Evolutionary conservation across 2,888 invertebrate genomes (phyloP).

Genomic region (Teleiodes luculella): DNA sequence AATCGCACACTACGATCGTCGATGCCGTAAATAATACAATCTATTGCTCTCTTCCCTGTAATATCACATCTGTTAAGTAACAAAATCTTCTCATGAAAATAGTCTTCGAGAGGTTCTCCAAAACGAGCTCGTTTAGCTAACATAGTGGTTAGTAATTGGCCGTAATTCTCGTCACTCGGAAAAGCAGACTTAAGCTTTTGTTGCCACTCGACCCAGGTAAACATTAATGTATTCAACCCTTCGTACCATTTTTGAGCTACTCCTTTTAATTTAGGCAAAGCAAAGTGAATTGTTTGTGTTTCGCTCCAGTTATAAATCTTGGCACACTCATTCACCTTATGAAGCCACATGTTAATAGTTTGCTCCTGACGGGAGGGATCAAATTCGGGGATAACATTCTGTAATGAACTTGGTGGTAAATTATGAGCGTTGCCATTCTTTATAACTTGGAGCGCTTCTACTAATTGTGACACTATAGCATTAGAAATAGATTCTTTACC

Average conservation of each 20-base stretch:
- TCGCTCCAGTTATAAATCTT: constrained; percentile 11
- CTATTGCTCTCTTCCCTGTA: constrained; percentile 6
- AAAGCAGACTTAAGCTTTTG: constrained; percentile 10
- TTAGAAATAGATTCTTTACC: too few species aligned
- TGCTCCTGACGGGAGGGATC: constrained; percentile 1
- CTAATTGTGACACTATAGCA: too few species aligned
- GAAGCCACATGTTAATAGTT: constrained; percentile 2
- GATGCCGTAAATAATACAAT: constrained; percentile 4
- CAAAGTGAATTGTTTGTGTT: constrained; percentile 11
- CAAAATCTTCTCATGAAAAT: constrained; percentile 11
- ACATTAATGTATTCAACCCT: constrained; percentile 1
- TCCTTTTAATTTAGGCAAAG: constrained; percentile 11
- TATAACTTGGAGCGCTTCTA: too few species aligned
- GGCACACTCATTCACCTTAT: constrained; percentile 11
- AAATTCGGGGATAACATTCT: constrained; percentile 2
- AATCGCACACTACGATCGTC: constrained; percentile 1
- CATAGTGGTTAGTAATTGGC: constrained; percentile 8
- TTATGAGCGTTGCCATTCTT: too few species aligned
- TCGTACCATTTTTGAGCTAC: constrained; percentile 16
- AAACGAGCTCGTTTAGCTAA: constrained; percentile 4
- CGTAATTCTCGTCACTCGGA: constrained; percentile 13
- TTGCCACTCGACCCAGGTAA: constrained; percentile 14
- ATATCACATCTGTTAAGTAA: constrained; percentile 9
- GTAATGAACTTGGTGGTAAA: too few species aligned
- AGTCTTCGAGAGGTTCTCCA: constrained; percentile 7